Base-by-base conservation (phyloP, 2,113 vertebrate genomes). In the Glaucomys volans region DNA sequence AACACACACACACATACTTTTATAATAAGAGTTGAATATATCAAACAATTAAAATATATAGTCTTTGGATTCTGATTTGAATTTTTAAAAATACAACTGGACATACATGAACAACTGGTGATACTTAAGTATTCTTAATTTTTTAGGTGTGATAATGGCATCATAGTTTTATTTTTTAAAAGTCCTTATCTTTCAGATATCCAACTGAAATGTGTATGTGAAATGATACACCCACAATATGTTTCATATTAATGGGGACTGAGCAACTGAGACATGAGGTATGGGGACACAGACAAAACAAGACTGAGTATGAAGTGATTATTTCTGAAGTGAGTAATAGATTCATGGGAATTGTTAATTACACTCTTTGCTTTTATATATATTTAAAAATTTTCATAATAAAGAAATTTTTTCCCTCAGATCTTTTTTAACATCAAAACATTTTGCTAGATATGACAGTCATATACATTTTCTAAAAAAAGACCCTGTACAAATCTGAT, bases 31-130 rank as follows among this genome's bases (percentile, higher is more conserved):
- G 84, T 44, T n/a, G 28, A 71, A 95, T 17, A 54, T 57, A 74
- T 16, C 37, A 80, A 82, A 72, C 40, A 90, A 47, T 47, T 47
- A 47, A 81, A 97, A 94, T 75, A 64, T 1, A 62, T 5, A 89
- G 12, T 18, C 35, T 93, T 91, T 81, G 17, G 74, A 95, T 87
- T 95, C n/a, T 75, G 74, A 90, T 35, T 76, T 92, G 17, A 97
- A 88, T 83, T 91, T 40, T 84, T 8, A 0, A 64, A 77, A 77
- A 75, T 79, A 72, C 52, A 86, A 64, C 2, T 90, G 40, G 54
- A 8, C 5, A 80, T 69, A 86, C 47, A 28, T 85, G 54, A 85
- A 84, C 12, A 96, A 92, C 67, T 95, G 35, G 50, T 85, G 32
- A 74, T 72, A 74, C 81, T 59, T 62, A 87, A 92, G 4, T 69